A percentile compares a stretch with the other conserved stretches of the same genome.
Evolutionary conservation across 53 echinoderm and acorn worm species (phyloP).

Genomic region (Stichopus horrens): DNA sequence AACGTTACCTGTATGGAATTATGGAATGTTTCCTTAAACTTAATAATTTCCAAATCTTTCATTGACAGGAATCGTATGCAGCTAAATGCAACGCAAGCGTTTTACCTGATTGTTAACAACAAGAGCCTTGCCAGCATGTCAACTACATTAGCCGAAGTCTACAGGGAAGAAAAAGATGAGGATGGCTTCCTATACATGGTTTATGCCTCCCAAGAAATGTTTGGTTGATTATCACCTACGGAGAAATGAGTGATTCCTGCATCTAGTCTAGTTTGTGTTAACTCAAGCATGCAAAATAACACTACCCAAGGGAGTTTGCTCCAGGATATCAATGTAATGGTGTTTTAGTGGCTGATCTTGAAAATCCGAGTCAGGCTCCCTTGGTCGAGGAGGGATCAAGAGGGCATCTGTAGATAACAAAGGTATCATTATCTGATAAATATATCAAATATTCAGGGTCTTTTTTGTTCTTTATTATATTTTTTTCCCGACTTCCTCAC

Average conservation of each 20-base stretch:
- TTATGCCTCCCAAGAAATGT: conserved; percentile 99
- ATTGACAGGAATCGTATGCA: conserved; percentile 93
- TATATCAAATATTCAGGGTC: too few species aligned
- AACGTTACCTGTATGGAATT: too few species aligned
- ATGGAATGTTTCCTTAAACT: too few species aligned
- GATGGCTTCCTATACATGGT: conserved; percentile 99
- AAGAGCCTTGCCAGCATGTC: conserved; percentile 99
- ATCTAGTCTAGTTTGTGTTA: neutral
- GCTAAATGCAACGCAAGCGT: conserved; percentile 96
- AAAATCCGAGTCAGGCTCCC: too few species aligned
- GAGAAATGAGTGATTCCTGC: neutral
- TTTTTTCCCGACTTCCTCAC: too few species aligned
- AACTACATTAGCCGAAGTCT: conserved; percentile 90
- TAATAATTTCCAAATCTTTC: neutral
- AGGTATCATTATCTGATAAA: too few species aligned
- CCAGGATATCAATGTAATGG: too few species aligned
- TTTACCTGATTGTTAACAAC: conserved; percentile 98
- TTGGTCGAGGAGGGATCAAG: too few species aligned
- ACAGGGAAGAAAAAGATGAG: conserved; percentile 96
- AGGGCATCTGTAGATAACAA: too few species aligned
- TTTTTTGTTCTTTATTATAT: too few species aligned
- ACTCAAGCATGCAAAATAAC: neutral
- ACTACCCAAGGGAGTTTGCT: too few species aligned
- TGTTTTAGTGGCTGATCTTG: too few species aligned
- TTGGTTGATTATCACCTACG: conserved; percentile 62